A percentile compares a stretch with the other conserved stretches of the same genome.
phyloP scores from a whole-genome alignment of 2,797 vertebrate species.

The Takifugu rubripes region DNA sequence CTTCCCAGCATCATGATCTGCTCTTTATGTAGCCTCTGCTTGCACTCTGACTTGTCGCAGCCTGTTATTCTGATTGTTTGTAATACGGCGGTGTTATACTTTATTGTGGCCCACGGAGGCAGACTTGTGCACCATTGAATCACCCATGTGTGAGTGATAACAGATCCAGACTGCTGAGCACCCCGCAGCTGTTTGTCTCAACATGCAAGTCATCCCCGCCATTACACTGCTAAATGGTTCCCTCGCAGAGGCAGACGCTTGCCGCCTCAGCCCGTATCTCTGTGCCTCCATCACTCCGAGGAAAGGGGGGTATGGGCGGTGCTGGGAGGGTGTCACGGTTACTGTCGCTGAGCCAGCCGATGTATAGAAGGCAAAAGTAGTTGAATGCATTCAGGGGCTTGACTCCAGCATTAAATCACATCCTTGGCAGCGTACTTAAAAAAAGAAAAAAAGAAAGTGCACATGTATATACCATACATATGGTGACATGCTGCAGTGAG shows the following conservation, averaged over 20 bases:
- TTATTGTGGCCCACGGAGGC: slow-evolving; percentile 47
- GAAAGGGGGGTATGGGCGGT: background rate
- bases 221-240: slow-evolving; percentile 72
- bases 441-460: slow-evolving; percentile 17
- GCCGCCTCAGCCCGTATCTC: slow-evolving; percentile 56
- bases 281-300: slow-evolving; percentile 54
- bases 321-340: slow-evolving; percentile 26
- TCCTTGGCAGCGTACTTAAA: slow-evolving; percentile 16
- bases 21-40: slow-evolving; percentile 26
- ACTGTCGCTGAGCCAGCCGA: slow-evolving; percentile 48
- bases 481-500: slow-evolving; percentile 25
- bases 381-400: slow-evolving; percentile 41
- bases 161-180: slow-evolving; percentile 70
- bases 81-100: slow-evolving; percentile 51
- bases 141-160: slow-evolving; percentile 67
- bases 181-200: slow-evolving; percentile 75
- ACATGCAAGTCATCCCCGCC: slow-evolving; percentile 74
- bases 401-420: slow-evolving; percentile 36
- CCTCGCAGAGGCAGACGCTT: slow-evolving; percentile 69
- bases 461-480: slow-evolving; percentile 15
- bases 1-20: slow-evolving; percentile 13
- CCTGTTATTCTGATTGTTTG: slow-evolving; percentile 38
- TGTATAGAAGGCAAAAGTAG: slow-evolving; percentile 40
- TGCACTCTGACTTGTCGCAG: slow-evolving; percentile 35
- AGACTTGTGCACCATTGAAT: slow-evolving; percentile 55